Evolutionary conservation across 2,888 invertebrate species (phyloP).

Genomic region (Ametastegia equiseti): DNA sequence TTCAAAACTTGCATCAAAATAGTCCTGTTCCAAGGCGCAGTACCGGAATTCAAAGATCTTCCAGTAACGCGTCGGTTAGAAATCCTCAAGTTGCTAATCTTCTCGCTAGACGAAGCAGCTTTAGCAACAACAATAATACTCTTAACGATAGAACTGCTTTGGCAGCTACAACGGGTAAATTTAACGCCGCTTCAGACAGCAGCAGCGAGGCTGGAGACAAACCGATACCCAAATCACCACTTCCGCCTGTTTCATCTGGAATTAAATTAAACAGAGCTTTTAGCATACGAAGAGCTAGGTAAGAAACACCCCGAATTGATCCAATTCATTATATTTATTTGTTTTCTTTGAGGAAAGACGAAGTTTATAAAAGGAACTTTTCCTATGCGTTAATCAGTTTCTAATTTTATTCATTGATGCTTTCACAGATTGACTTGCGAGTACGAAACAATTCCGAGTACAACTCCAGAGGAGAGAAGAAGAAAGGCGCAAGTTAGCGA

Average conservation of each 20-base stretch:
- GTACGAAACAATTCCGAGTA: conserved; percentile 69
- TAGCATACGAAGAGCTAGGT: conserved; percentile 67
- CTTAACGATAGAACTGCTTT: conserved; percentile 54
- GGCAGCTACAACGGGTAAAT: conserved; percentile 54
- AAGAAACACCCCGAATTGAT: neutral
- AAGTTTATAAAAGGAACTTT: too few relatives aligned
- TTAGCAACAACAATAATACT: conserved; percentile 63
- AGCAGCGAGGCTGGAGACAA: conserved; percentile 68
- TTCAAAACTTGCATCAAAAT: conserved; percentile 57
- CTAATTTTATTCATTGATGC: neutral
- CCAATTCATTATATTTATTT: neutral
- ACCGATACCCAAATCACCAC: conserved; percentile 52
- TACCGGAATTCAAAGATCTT: conserved; percentile 74
- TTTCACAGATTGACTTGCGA: conserved; percentile 62
- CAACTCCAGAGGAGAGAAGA: conserved; percentile 67
- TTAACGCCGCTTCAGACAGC: conserved; percentile 64
- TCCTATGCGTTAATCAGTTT: neutral
- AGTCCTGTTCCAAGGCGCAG: conserved; percentile 62
- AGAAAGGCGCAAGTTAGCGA: conserved; percentile 62
- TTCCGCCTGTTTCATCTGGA: conserved; percentile 63
- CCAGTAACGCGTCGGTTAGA: conserved; percentile 75
- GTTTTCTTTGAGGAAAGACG: too few relatives aligned
- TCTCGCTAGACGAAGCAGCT: conserved; percentile 64
- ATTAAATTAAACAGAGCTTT: conserved; percentile 68
- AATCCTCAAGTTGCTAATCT: conserved; percentile 62